phyloP scores from a whole-genome alignment of 2,888 invertebrate species.

The Mimachlamys varia region DNA sequence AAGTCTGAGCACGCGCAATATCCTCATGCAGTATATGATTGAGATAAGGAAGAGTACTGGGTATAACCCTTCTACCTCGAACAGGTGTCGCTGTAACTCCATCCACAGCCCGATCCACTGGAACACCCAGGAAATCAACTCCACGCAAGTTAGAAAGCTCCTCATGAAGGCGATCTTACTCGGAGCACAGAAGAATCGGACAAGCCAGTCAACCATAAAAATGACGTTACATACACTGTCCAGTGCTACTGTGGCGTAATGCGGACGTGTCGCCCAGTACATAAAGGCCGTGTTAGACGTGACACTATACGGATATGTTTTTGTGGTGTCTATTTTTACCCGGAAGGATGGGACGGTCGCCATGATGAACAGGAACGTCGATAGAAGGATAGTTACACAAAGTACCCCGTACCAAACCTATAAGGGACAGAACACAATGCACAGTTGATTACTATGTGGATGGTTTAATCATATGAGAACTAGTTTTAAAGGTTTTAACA shows the following conservation, averaged over 20 bases:
- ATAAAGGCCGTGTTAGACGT: neutral
- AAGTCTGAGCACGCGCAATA: neutral
- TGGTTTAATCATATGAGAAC: too few species aligned
- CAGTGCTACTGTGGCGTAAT: neutral
- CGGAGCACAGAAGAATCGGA: slow-evolving; percentile 7
- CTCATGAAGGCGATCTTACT: neutral
- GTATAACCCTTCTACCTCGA: neutral
- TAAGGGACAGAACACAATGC: neutral
- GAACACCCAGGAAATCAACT: neutral
- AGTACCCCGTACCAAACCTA: neutral
- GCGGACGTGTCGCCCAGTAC: neutral
- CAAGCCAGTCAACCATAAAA: neutral
- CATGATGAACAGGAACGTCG: neutral
- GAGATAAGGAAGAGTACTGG: neutral
- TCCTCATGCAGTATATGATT: neutral
- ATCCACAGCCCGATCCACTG: neutral
- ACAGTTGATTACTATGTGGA: too few species aligned
- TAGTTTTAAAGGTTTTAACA: too few species aligned
- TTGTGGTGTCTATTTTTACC: neutral
- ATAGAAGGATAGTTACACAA: neutral
- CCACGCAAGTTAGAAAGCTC: neutral
- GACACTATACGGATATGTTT: neutral
- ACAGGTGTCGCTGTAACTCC: neutral
- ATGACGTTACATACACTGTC: neutral
- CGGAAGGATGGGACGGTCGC: slow-evolving; percentile 3